Conservation (phyloP, 2,888 invertebrate species). For the Hypselothyrea guttata region DNA sequence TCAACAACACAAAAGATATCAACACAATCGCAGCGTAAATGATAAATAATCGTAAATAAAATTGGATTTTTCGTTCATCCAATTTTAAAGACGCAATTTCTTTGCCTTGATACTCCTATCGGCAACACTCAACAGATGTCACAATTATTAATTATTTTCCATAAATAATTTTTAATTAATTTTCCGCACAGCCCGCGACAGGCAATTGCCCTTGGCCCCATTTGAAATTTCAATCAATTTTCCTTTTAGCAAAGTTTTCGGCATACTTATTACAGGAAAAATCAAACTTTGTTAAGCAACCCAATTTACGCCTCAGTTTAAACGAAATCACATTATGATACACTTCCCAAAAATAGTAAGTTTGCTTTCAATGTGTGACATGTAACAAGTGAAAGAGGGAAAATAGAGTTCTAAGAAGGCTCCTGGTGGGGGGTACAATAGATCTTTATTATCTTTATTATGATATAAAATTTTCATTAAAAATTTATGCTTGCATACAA, state of each 20-base stretch:
- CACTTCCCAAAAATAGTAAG: background rate
- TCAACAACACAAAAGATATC: constrained; percentile 56
- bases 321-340: constrained; percentile 13
- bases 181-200: background rate
- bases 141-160: constrained; percentile 16
- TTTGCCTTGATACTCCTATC: background rate
- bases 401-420: too few relatives aligned
- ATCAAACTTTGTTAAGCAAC: constrained; percentile 29
- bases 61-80: constrained; percentile 20
- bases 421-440: too few relatives aligned
- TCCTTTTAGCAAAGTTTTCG: constrained; percentile 7
- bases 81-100: constrained; percentile 56
- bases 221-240: constrained; percentile 5
- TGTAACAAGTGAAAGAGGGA: too few relatives aligned
- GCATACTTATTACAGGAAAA: constrained; percentile 28
- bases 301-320: constrained; percentile 25
- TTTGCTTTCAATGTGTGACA: background rate
- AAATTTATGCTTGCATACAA: too few relatives aligned
- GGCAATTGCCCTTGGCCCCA: constrained; percentile 16
- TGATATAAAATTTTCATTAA: too few relatives aligned
- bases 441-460: too few relatives aligned
- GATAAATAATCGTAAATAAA: constrained; percentile 71
- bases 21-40: constrained; percentile 65
- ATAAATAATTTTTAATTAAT: constrained; percentile 17
- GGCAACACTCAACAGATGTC: constrained; percentile 8